Percentiles rank a stretch among this genome's conserved stretches.
Conservation (phyloP, 2,888 invertebrate genomes). For the Pilophorus perplexus region DNA sequence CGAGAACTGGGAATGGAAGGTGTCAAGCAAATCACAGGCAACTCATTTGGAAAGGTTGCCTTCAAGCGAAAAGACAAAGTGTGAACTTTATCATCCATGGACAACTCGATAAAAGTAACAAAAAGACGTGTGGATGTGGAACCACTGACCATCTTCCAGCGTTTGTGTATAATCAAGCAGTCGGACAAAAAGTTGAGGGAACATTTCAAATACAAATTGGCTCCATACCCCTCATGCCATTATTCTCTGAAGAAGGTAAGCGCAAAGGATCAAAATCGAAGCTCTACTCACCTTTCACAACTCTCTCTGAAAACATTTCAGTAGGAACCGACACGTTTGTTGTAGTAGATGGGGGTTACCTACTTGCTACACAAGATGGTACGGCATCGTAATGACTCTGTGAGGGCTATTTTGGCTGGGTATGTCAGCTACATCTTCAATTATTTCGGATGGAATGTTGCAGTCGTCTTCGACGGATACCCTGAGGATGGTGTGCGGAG, state of each 20-base stretch:
- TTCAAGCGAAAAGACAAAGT: neutral
- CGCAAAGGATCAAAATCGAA: conserved; percentile 47
- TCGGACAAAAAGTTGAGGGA: conserved; percentile 18
- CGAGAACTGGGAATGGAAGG: no score
- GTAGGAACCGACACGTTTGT: no score
- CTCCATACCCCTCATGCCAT: conserved; percentile 48
- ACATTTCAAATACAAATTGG: conserved; percentile 5
- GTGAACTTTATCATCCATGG: neutral
- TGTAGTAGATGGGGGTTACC: conserved; percentile 19
- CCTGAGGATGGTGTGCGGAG: no score
- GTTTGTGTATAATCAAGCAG: conserved; percentile 19
- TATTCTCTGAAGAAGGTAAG: conserved; percentile 46
- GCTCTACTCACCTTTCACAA: conserved; percentile 34
- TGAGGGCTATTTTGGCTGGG: no score
- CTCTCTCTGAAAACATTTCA: conserved; percentile 13
- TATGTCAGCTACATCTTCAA: no score
- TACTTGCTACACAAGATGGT: no score
- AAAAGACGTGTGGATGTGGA: no score
- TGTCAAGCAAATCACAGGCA: neutral
- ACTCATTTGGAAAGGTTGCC: neutral
- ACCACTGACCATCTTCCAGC: no score
- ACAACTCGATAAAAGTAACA: no score
- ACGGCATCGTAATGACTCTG: no score
- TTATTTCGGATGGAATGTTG: no score
- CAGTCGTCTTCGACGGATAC: no score